These are phyloP conservation scores for Pseudoips prasinana DNA, from an alignment of 2,888 invertebrate species.

Conservation along the genomic window DNA sequence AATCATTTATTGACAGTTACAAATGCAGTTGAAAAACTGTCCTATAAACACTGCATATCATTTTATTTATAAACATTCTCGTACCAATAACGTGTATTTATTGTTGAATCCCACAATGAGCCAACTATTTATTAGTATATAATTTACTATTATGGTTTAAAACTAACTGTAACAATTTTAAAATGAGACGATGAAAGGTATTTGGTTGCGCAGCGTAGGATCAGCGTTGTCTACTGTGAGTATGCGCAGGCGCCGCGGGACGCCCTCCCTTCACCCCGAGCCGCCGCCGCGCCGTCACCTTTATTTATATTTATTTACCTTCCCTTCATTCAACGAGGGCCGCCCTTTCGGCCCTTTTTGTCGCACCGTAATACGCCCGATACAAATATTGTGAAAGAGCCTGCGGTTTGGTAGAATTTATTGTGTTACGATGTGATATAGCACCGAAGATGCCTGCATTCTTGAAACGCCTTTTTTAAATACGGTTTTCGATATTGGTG, in stretches of 20 bases:
- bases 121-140: not conserved
- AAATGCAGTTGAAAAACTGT: too few relatives aligned
- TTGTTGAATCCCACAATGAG: too few relatives aligned
- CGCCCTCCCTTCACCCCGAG: constrained; percentile 43
- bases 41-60: too few relatives aligned
- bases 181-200: constrained; percentile 20
- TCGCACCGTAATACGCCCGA: constrained; percentile 69
- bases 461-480: constrained; percentile 32
- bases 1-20: too few relatives aligned
- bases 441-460: constrained; percentile 56
- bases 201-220: constrained; percentile 21
- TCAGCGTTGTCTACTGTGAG: constrained; percentile 14
- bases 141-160: not conserved
- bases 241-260: constrained; percentile 58
- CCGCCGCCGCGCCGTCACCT: constrained; percentile 66
- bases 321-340: constrained; percentile 80
- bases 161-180: not conserved
- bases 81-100: too few relatives aligned
- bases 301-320: constrained; percentile 83
- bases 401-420: constrained; percentile 79
- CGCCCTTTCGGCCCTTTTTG: constrained; percentile 81
- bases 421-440: constrained; percentile 72
- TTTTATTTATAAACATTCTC: too few relatives aligned
- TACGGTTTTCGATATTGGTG: too few relatives aligned
- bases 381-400: constrained; percentile 81